Evolutionary conservation across 2,797 vertebrate species (phyloP).

Genomic region (Psittacula derbiana): DNA sequence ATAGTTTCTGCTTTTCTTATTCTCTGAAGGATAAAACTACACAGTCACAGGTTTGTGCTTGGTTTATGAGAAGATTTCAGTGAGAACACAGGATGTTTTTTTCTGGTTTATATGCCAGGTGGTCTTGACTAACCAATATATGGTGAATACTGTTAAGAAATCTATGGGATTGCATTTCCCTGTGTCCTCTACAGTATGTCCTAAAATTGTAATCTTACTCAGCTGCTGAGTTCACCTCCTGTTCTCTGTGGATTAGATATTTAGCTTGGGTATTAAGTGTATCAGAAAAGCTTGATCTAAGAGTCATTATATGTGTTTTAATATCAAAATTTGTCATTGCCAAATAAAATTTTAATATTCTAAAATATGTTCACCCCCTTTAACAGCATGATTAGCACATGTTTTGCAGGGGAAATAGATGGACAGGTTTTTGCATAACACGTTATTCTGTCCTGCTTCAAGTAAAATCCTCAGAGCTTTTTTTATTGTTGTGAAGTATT

Average conservation of each 20-base stretch:
- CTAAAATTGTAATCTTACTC: slow-evolving; percentile 55
- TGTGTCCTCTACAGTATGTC: slow-evolving; percentile 27
- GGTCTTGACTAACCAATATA: slow-evolving; percentile 19
- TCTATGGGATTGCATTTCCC: slow-evolving; percentile 34
- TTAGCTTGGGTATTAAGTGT: slow-evolving; percentile 64
- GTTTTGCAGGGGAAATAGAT: slow-evolving; percentile 1
- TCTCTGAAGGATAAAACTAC: not conserved
- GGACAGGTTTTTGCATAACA: not conserved
- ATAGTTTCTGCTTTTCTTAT: not conserved
- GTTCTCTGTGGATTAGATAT: slow-evolving; percentile 62
- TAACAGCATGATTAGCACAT: slow-evolving; percentile 52
- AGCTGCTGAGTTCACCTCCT: slow-evolving; percentile 17
- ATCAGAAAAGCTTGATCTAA: slow-evolving; percentile 61
- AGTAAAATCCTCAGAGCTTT: slow-evolving; percentile 4
- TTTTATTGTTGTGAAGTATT: not conserved
- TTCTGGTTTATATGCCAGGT: not conserved
- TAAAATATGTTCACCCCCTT: slow-evolving; percentile 51
- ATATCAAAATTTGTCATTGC: slow-evolving; percentile 52
- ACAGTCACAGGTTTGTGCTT: not conserved
- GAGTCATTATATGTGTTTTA: slow-evolving; percentile 61
- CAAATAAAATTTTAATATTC: slow-evolving; percentile 60
- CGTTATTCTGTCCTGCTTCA: not conserved
- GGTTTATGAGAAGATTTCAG: not conserved
- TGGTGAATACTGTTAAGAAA: slow-evolving; percentile 45
- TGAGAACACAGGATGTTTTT: not conserved